Percentiles rank a stretch among this genome's conserved stretches.
phyloP scores from a whole-genome alignment of 2,888 invertebrate species.

The Pollenia griseotomentosa region DNA sequence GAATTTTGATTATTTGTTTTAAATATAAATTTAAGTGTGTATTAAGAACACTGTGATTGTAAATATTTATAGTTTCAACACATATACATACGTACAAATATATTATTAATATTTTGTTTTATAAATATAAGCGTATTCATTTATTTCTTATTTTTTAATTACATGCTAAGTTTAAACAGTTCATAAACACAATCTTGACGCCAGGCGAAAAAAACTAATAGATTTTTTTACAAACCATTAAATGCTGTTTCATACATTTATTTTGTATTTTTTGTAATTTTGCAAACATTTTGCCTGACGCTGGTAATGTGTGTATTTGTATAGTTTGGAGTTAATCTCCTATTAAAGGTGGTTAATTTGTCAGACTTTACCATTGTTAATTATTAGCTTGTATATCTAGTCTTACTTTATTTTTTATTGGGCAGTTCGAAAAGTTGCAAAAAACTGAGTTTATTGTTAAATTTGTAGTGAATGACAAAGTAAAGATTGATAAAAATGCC shows the following conservation, averaged over 20 bases:
- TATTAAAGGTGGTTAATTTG: not conserved
- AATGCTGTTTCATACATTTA: no score
- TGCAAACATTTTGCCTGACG: not conserved
- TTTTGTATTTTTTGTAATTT: not conserved
- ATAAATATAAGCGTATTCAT: slow-evolving; percentile 72
- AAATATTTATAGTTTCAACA: slow-evolving; percentile 51
- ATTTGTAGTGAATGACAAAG: no score
- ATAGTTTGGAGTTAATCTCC: not conserved
- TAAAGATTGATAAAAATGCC: no score
- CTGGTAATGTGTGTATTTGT: not conserved
- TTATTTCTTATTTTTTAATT: slow-evolving; percentile 65
- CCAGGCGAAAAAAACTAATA: not conserved
- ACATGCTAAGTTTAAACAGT: slow-evolving; percentile 22
- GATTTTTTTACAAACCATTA: no score
- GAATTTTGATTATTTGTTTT: slow-evolving; percentile 22
- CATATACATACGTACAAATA: slow-evolving; percentile 13
- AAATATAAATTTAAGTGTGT: slow-evolving; percentile 1
- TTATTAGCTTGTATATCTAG: not conserved
- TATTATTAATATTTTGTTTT: slow-evolving; percentile 41
- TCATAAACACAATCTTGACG: slow-evolving; percentile 29
- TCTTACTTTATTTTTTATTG: not conserved
- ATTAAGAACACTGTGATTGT: slow-evolving; percentile 11
- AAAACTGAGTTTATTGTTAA: no score
- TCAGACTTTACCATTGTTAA: not conserved
- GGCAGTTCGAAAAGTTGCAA: no score